phyloP scores from a whole-genome alignment of 1,140 invertebrate species.

The Zaprionus capensis region DNA sequence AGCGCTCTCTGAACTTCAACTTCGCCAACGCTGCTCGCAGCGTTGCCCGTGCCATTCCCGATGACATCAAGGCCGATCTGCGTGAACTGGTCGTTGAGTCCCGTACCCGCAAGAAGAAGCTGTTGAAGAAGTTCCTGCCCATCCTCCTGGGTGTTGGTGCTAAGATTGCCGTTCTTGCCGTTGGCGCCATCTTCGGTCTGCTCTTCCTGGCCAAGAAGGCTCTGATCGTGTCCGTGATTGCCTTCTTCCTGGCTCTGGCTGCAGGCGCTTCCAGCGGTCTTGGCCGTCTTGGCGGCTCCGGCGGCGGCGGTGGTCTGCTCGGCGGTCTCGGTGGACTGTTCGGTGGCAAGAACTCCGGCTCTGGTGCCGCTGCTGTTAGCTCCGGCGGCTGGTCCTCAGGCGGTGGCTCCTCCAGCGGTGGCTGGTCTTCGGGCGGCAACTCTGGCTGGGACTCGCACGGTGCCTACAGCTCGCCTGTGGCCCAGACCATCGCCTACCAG shows the following conservation, averaged over 20 bases:
- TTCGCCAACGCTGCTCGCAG: slow-evolving; percentile 86
- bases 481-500: slow-evolving; percentile 84
- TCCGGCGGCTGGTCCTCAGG: slow-evolving; percentile 81
- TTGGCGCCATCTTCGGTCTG: slow-evolving; percentile 86
- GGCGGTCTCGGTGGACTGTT: slow-evolving; percentile 78
- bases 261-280: slow-evolving; percentile 87
- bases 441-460: slow-evolving; percentile 83
- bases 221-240: slow-evolving; percentile 87
- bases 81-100: slow-evolving; percentile 87
- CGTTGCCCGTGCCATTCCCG: slow-evolving; percentile 84
- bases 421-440: slow-evolving; percentile 72
- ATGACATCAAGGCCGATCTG: slow-evolving; percentile 86
- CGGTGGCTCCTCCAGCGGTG: slow-evolving; percentile 62
- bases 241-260: slow-evolving; percentile 86
- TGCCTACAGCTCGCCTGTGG: slow-evolving; percentile 84
- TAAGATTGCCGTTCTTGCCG: slow-evolving; percentile 86
- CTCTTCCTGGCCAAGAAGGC: slow-evolving; percentile 89
- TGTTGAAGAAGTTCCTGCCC: slow-evolving; percentile 86
- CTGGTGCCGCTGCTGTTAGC: slow-evolving; percentile 52
- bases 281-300: slow-evolving; percentile 83
- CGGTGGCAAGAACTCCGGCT: slow-evolving; percentile 76
- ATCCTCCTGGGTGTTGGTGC: slow-evolving; percentile 87
- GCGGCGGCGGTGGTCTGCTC: slow-evolving; percentile 76
- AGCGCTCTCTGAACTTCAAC: slow-evolving; percentile 86
- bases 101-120: slow-evolving; percentile 88